A percentile compares a stretch with the other conserved stretches of the same genome.
phyloP scores from a whole-genome alignment of 2,888 invertebrate genomes.

The Amphipyra berbera region DNA sequence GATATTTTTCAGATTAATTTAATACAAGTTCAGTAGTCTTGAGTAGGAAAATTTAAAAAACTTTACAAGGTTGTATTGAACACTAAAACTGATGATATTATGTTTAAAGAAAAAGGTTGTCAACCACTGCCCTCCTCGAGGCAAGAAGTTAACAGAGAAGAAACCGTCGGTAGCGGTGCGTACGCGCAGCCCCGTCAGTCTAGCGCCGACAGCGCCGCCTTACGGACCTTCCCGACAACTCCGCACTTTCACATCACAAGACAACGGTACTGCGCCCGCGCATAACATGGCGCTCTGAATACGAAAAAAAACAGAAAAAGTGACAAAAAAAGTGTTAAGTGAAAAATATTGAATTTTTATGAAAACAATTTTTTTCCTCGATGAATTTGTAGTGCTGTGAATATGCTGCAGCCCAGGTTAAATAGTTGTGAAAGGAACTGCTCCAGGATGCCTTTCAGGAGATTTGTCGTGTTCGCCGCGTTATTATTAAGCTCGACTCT shows the following conservation, averaged over 20 bases:
- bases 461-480: slow-evolving; percentile 68
- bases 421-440: slow-evolving; percentile 75
- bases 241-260: slow-evolving; percentile 63
- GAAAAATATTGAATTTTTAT: slow-evolving; percentile 42
- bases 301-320: slow-evolving; percentile 46
- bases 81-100: too few species aligned
- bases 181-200: slow-evolving; percentile 73
- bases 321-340: slow-evolving; percentile 67
- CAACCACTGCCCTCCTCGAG: slow-evolving; percentile 38
- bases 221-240: slow-evolving; percentile 59
- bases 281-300: slow-evolving; percentile 61
- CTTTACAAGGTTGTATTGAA: too few species aligned
- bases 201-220: slow-evolving; percentile 69
- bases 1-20: too few species aligned
- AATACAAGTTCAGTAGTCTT: too few species aligned
- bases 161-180: slow-evolving; percentile 67
- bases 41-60: too few species aligned
- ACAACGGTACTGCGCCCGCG: slow-evolving; percentile 51
- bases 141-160: slow-evolving; percentile 63
- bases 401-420: slow-evolving; percentile 86
- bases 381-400: slow-evolving; percentile 67
- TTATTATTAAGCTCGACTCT: slow-evolving; percentile 69
- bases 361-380: slow-evolving; percentile 60
- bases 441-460: slow-evolving; percentile 66
- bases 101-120: slow-evolving; percentile 50